A percentile compares a stretch with the other conserved stretches of the same genome.
Evolutionary conservation across 2,797 vertebrate species (phyloP).

Genomic region (Sebastes iracundus): DNA sequence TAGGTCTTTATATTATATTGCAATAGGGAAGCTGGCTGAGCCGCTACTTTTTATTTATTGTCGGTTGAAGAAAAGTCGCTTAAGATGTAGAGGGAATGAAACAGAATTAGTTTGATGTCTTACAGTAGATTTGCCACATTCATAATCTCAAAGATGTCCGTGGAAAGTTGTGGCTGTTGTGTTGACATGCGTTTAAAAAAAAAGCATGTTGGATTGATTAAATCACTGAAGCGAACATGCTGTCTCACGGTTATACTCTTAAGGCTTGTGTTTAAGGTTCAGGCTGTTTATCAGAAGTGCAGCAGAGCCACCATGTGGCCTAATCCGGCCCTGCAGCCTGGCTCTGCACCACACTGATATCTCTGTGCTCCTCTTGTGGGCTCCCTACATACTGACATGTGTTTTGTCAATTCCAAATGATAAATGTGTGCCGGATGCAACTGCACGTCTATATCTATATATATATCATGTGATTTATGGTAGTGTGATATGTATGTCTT

Average conservation of each 20-base stretch:
- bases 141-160: neutral
- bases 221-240: constrained; percentile 5
- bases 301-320: constrained; percentile 76
- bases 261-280: constrained; percentile 1
- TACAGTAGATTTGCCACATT: neutral
- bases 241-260: neutral
- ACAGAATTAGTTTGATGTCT: neutral
- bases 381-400: constrained; percentile 1
- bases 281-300: constrained; percentile 31
- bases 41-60: neutral
- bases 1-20: neutral
- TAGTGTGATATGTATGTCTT: neutral
- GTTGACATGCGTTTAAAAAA: constrained; percentile 8
- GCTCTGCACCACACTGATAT: neutral
- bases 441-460: neutral
- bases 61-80: neutral
- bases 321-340: constrained; percentile 30
- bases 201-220: neutral
- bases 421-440: neutral
- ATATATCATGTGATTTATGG: neutral
- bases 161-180: neutral
- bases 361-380: neutral
- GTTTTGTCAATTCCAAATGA: constrained; percentile 27
- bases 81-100: neutral
- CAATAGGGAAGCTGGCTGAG: neutral